These are phyloP conservation scores for Jaculus jaculus DNA, from an alignment of 2,113 vertebrate species.

Conservation along the genomic window DNA sequence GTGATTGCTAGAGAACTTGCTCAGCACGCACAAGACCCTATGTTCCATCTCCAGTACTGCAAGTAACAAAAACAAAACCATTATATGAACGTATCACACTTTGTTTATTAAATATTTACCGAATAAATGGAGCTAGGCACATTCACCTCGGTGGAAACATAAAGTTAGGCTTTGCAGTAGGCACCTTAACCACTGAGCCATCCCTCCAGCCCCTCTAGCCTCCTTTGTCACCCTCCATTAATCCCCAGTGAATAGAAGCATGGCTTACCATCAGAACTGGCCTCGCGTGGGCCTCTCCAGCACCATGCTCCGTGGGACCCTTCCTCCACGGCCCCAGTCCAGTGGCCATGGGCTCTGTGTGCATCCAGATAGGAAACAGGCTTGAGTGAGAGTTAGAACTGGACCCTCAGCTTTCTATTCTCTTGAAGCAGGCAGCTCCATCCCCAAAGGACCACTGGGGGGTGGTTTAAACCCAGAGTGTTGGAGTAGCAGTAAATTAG, in stretches of 20 bases:
- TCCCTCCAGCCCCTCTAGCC: too few species aligned
- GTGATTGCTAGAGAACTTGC: too few species aligned
- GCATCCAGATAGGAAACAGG: background rate
- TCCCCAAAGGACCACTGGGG: background rate
- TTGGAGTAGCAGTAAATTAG: background rate
- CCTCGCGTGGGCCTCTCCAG: background rate
- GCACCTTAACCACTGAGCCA: too few species aligned
- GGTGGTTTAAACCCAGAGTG: background rate
- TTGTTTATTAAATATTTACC: background rate
- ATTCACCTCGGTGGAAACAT: too few species aligned
- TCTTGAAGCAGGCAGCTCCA: background rate
- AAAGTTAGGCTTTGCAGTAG: too few species aligned
- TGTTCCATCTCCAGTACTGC: too few species aligned
- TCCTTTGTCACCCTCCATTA: background rate
- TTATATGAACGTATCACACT: background rate
- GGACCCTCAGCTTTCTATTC: background rate
- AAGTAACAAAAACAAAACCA: too few species aligned
- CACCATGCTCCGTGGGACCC: background rate
- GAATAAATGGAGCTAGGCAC: too few species aligned
- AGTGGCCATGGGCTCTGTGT: background rate
- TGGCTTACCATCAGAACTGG: background rate
- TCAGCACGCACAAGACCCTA: too few species aligned
- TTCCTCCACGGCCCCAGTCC: background rate
- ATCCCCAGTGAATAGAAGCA: background rate
- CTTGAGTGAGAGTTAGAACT: background rate